Evolutionary conservation across 2,888 invertebrate species (phyloP), one percentile per base, ranked within the genome.

Genomic region (Augochlorella aurata): DNA sequence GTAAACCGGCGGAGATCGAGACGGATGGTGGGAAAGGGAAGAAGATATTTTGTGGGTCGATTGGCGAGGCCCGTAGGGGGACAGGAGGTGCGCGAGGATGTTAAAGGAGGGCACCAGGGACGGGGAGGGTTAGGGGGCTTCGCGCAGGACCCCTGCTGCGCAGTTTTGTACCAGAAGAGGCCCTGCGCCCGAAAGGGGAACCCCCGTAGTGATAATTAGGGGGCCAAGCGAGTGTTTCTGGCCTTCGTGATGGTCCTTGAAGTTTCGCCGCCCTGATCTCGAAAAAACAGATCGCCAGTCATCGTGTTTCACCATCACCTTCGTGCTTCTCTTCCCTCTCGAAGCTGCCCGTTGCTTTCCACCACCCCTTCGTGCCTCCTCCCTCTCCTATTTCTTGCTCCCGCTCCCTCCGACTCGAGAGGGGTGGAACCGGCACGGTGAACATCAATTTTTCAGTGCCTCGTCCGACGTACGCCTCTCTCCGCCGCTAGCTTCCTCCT

Each of bases 181-280:
- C 88, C 87, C 88, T 90, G 85, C 89, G 90, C 88, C 91, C 90
- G 91, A 92, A 90, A 91, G 93, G 92, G 93, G 91, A 91, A 92
- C 93, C 93, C 93, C 93, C 87, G 93, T 90, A 89, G 93, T 88
- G 93, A 93, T 93, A 93, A 93, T 93, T 93, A 93, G 93, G 92
- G 92, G 91, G 91, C 93, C 92, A 88, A 88, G 91, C 92, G 93
- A 92, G 93, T 93, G 92, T 93, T 93, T 92, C 92, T 93, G 91
- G 91, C 90, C 91, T 88, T 92, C 90, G 90, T 87, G 89, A 89
- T 89, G 90, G 90, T 90, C 92, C 93, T 93, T 93, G 92, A 93
- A 93, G 93, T 92, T 93, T 91, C 84, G 92, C 93, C 93, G 93
- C 92, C 88, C 82, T 89, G 89, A 89, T 88, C 88, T 86, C 88